Evolutionary conservation across 2,113 vertebrate genomes (phyloP).

Genomic region (Mustela lutreola): DNA sequence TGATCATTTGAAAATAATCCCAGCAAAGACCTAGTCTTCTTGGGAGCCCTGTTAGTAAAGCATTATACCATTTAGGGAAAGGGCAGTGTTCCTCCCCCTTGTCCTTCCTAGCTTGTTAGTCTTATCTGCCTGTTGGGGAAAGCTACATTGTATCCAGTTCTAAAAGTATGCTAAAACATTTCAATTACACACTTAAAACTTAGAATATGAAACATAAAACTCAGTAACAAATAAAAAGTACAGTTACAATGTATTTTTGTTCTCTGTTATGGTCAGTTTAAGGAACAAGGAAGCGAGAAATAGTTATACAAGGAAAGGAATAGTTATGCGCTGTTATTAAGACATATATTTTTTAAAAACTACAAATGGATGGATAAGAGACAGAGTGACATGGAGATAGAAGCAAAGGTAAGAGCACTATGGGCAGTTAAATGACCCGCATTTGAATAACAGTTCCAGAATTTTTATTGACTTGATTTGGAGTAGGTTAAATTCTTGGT

Average conservation of each 20-base stretch:
- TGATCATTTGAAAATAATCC: background rate
- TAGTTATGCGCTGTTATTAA: rapidly evolving
- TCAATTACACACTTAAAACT: background rate
- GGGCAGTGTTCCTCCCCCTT: background rate
- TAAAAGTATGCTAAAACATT: background rate
- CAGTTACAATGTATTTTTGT: background rate
- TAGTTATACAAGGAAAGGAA: background rate
- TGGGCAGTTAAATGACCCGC: rapidly evolving
- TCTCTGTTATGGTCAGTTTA: background rate
- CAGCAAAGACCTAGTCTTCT: background rate
- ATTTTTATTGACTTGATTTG: background rate
- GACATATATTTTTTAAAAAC: background rate
- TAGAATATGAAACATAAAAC: background rate
- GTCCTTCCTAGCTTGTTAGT: background rate
- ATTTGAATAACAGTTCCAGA: background rate
- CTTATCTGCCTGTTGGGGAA: background rate
- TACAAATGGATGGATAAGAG: background rate
- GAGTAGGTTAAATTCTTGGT: background rate
- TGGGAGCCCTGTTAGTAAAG: background rate
- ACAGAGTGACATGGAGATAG: background rate
- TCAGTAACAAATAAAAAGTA: background rate
- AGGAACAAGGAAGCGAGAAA: background rate
- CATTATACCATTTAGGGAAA: background rate
- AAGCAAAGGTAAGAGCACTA: background rate
- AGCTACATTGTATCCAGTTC: background rate